Percentiles rank a stretch among this genome's conserved stretches.
Conservation (phyloP, 2,888 invertebrate species). For the Coecobrya sp. region DNA sequence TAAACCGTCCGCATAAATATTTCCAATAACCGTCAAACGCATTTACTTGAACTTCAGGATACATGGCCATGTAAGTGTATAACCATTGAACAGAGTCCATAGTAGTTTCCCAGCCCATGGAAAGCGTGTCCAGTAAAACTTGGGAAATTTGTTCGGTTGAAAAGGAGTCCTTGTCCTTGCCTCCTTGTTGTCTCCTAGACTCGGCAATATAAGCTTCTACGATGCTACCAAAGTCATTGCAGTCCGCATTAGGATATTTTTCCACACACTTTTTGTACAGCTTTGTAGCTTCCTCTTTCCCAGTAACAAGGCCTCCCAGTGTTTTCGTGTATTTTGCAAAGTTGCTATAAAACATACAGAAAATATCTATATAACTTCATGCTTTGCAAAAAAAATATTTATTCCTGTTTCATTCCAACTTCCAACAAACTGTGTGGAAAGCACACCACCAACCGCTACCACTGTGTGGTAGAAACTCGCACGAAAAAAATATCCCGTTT, state of each 20-base stretch:
- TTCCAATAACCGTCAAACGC: background rate
- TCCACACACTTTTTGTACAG: slow-evolving; percentile 90
- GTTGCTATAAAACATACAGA: slow-evolving; percentile 88
- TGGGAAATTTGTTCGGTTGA: slow-evolving; percentile 92
- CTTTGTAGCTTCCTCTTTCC: slow-evolving; percentile 92
- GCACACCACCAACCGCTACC: background rate
- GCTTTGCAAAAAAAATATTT: too few relatives aligned
- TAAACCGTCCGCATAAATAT: too few relatives aligned
- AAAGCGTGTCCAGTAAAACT: slow-evolving; percentile 94
- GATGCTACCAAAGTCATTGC: slow-evolving; percentile 82
- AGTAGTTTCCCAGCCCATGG: slow-evolving; percentile 95
- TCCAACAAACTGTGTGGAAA: too few relatives aligned
- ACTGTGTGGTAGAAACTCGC: too few relatives aligned
- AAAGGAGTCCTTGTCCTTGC: slow-evolving; percentile 89
- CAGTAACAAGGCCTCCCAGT: slow-evolving; percentile 91
- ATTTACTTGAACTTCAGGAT: slow-evolving; percentile 91
- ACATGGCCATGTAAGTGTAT: slow-evolving; percentile 92
- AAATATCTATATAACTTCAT: too few relatives aligned
- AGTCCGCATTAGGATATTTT: slow-evolving; percentile 85
- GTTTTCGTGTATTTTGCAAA: slow-evolving; percentile 90
- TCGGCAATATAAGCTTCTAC: slow-evolving; percentile 87
- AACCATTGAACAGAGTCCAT: slow-evolving; percentile 94
- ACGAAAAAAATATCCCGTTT: slow-evolving; percentile 11
- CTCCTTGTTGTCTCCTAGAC: slow-evolving; percentile 88
- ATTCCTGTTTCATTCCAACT: background rate